A percentile compares a stretch with the other conserved stretches of the same genome.
These are phyloP conservation scores for Entomobrya multifasciata DNA, from an alignment of 2,888 invertebrate genomes.

Conservation along the genomic window DNA sequence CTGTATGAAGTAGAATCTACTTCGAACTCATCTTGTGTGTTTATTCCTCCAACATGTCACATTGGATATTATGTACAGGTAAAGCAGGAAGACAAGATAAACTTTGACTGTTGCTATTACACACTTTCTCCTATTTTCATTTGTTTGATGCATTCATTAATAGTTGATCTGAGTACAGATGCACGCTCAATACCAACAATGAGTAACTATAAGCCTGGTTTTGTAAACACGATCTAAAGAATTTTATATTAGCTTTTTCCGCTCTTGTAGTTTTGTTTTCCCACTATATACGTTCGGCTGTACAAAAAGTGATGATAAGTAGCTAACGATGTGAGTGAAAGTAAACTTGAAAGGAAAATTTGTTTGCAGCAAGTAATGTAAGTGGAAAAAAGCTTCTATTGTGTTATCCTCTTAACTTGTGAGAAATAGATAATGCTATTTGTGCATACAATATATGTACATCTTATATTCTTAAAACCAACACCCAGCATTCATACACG, in stretches of 20 bases:
- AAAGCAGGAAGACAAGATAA: conserved; percentile 44
- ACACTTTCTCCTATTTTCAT: background rate
- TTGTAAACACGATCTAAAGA: background rate
- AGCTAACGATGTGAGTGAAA: background rate
- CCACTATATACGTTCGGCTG: background rate
- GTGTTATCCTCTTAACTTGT: background rate
- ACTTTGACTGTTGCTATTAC: conserved; percentile 30
- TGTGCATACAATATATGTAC: too few species aligned
- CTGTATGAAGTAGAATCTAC: background rate
- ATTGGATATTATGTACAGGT: background rate
- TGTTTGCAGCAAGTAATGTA: background rate
- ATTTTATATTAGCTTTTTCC: conserved; percentile 7
- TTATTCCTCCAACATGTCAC: conserved; percentile 30
- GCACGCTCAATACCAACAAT: background rate
- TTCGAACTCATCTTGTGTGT: background rate
- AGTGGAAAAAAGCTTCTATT: background rate
- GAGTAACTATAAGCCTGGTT: background rate
- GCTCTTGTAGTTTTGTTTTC: background rate
- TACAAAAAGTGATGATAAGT: background rate
- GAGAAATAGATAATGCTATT: background rate
- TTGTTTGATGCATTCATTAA: conserved; percentile 35
- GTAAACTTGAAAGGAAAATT: background rate
- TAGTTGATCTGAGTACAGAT: conserved; percentile 23
- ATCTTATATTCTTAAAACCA: too few species aligned
- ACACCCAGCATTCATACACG: too few species aligned